These are phyloP conservation scores for Sphaerodactylus townsendi DNA, from an alignment of 2,113 vertebrate genomes.

Conservation along the genomic window DNA sequence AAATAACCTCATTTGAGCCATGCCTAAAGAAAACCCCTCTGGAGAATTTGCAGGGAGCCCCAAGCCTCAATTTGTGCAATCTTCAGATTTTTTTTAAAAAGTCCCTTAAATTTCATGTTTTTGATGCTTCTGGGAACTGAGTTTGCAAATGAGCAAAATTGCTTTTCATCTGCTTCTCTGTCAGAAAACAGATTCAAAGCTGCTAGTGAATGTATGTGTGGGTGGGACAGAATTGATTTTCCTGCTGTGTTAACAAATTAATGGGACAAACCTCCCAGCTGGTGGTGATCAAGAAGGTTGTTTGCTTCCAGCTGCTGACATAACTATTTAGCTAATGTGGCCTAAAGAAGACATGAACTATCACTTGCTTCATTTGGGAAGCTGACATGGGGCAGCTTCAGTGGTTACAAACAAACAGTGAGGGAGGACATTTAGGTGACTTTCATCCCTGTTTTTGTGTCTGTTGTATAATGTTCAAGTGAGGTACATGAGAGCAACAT, in stretches of 20 bases:
- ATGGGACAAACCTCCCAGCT: slow-evolving; percentile 3
- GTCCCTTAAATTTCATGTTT: background rate
- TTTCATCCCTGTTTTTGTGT: background rate
- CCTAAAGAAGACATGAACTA: background rate
- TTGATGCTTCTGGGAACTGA: background rate
- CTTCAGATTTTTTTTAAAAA: background rate
- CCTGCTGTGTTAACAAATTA: slow-evolving; percentile 7
- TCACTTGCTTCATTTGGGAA: background rate
- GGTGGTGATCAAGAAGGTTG: background rate
- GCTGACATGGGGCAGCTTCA: background rate
- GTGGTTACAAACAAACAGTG: background rate
- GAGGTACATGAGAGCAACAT: background rate
- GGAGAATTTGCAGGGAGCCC: background rate
- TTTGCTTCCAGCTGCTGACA: slow-evolving; percentile 12
- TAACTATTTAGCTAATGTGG: background rate
- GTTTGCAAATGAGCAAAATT: background rate
- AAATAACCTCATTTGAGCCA: background rate
- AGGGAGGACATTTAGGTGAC: background rate
- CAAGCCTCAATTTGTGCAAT: background rate
- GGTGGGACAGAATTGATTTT: background rate
- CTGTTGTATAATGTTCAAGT: background rate
- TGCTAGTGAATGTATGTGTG: background rate
- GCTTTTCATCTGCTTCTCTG: background rate
- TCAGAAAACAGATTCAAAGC: background rate
- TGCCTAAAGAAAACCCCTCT: background rate